phyloP scores from a whole-genome alignment of 1,140 invertebrate genomes.

The Zaprionus taronus region DNA sequence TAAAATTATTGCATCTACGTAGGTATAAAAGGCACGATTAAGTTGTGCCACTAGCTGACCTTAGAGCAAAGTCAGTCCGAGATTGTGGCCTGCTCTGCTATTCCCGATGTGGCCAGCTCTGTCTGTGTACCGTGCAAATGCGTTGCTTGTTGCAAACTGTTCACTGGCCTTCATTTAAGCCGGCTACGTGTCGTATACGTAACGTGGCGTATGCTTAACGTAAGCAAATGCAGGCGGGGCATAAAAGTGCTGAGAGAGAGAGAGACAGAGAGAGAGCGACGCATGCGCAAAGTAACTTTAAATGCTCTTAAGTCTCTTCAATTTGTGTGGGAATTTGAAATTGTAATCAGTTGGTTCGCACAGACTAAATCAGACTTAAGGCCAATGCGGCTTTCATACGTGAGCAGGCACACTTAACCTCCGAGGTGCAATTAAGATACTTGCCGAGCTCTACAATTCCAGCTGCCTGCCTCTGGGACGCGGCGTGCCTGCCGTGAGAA shows the following conservation, averaged over 20 bases:
- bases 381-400: slow-evolving; percentile 51
- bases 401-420: slow-evolving; percentile 37
- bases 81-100: slow-evolving; percentile 2
- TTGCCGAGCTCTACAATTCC: slow-evolving; percentile 51
- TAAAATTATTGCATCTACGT: slow-evolving; percentile 24
- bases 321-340: slow-evolving; percentile 51
- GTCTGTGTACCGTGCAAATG: slow-evolving; percentile 58
- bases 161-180: slow-evolving; percentile 18
- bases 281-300: slow-evolving; percentile 39
- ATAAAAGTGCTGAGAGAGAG: slow-evolving; percentile 37
- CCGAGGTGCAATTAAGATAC: slow-evolving; percentile 67
- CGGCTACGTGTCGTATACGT: slow-evolving; percentile 46
- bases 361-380: slow-evolving; percentile 29
- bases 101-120: slow-evolving; percentile 21
- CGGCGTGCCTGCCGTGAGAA: slow-evolving; percentile 19
- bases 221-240: slow-evolving; percentile 69
- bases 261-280: slow-evolving; percentile 19
- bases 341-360: slow-evolving; percentile 35
- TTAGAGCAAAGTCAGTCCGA: slow-evolving; percentile 10
- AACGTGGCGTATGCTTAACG: slow-evolving; percentile 48
- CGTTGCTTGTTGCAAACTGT: slow-evolving; percentile 55
- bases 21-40: slow-evolving; percentile 11
- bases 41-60: slow-evolving; percentile 10
- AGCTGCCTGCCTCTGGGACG: slow-evolving; percentile 29
- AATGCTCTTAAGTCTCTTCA: slow-evolving; percentile 29